Conservation (phyloP, 2,797 vertebrate genomes). For the Alfaro cultratus region DNA sequence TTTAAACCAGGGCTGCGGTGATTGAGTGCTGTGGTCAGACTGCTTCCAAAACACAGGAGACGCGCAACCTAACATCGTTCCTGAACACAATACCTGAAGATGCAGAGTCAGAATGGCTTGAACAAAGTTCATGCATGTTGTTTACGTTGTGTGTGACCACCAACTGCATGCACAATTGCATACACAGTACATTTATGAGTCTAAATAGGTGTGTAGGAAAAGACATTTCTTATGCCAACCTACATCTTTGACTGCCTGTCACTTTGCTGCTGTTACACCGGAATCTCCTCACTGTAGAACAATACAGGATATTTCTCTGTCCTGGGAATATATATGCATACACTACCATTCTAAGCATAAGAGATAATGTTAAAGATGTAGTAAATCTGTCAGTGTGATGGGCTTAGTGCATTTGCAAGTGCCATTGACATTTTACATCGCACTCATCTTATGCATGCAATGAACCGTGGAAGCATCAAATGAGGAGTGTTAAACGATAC, state of each 20-base stretch:
- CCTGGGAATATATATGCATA: too few species aligned
- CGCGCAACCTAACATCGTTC: not conserved
- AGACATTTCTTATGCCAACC: not conserved
- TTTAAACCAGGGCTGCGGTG: constrained; percentile 7
- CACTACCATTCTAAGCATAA: not conserved
- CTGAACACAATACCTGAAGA: constrained; percentile 8
- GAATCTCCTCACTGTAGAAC: too few species aligned
- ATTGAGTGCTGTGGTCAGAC: constrained; percentile 10
- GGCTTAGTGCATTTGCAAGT: constrained; percentile 27
- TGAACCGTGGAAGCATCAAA: constrained; percentile 63
- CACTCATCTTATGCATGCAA: constrained; percentile 56
- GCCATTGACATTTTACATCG: constrained; percentile 56
- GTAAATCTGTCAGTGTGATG: constrained; percentile 24
- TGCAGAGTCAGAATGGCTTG: not conserved
- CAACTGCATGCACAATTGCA: not conserved
- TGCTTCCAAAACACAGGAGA: constrained; percentile 16
- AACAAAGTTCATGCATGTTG: constrained; percentile 5
- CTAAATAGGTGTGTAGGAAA: not conserved
- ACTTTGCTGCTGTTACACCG: too few species aligned
- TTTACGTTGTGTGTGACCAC: not conserved
- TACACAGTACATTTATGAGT: not conserved
- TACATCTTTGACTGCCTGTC: not conserved
- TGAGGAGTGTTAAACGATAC: constrained; percentile 68
- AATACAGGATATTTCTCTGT: too few species aligned
- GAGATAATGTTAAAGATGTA: constrained; percentile 20